Conservation (phyloP, 2,797 vertebrate genomes). For the Myotis daubentonii region DNA sequence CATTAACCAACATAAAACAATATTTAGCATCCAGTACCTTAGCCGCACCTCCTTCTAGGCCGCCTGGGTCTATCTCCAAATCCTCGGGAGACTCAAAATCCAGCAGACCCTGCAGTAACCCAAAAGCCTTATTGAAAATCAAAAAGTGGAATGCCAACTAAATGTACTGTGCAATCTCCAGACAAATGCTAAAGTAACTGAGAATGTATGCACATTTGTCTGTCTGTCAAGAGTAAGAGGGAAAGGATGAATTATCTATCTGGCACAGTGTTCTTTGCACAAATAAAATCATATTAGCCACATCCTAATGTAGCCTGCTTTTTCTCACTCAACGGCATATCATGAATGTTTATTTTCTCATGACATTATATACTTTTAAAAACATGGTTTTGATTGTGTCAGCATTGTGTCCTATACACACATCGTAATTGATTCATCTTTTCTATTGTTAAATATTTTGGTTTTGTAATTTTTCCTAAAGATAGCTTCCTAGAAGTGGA, state of each 20-base stretch:
- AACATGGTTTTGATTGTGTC: neutral
- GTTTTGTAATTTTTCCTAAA: neutral
- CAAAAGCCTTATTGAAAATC: conserved; percentile 51
- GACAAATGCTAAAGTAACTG: neutral
- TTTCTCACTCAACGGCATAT: neutral
- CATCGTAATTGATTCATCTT: neutral
- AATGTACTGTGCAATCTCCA: neutral
- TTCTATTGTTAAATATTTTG: neutral
- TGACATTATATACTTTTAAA: neutral
- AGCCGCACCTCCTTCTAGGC: neutral
- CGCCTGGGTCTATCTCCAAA: conserved; percentile 24
- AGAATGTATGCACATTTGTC: neutral
- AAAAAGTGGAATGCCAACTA: neutral
- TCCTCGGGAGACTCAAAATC: conserved; percentile 53
- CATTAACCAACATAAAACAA: neutral
- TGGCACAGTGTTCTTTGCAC: neutral
- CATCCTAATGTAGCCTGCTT: neutral
- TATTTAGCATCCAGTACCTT: conserved; percentile 59
- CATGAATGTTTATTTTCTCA: neutral
- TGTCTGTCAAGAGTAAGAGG: neutral
- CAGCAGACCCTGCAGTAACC: conserved; percentile 66
- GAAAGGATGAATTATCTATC: neutral
- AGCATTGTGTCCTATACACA: neutral
- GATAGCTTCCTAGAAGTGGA: conserved; percentile 18
- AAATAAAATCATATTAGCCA: neutral